A percentile compares a stretch with the other conserved stretches of the same genome.
Conservation (phyloP, 2,888 invertebrate species). For the Agrotis segetum region DNA sequence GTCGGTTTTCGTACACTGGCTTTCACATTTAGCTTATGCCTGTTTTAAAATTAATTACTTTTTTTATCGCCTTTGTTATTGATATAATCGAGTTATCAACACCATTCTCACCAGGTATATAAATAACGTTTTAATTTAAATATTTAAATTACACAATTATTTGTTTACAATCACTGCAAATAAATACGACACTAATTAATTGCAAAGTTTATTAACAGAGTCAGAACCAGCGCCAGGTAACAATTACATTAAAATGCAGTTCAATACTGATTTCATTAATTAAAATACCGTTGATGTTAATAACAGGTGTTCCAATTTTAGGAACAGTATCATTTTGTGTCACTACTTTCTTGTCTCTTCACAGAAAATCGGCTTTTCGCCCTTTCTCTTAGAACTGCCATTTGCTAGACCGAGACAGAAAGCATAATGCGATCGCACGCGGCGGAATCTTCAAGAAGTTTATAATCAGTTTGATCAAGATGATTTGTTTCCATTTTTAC, state of each 20-base stretch:
- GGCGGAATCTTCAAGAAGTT: too few relatives aligned
- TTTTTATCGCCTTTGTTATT: background rate
- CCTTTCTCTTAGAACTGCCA: too few relatives aligned
- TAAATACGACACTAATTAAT: slow-evolving; percentile 28
- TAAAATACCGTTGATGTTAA: background rate
- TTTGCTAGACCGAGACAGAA: too few relatives aligned
- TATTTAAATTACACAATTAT: background rate
- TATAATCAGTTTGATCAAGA: background rate
- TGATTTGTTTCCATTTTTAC: slow-evolving; percentile 1
- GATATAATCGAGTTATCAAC: background rate
- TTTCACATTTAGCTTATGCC: background rate
- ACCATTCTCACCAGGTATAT: background rate
- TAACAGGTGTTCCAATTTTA: background rate
- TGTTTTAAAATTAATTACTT: background rate
- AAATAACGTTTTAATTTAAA: background rate
- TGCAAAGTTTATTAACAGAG: slow-evolving; percentile 33
- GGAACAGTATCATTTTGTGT: background rate
- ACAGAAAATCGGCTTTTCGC: too few relatives aligned
- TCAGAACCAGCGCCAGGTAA: slow-evolving; percentile 46
- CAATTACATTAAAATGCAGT: background rate
- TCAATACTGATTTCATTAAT: background rate
- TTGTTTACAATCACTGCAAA: slow-evolving; percentile 2
- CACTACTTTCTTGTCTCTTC: too few relatives aligned
- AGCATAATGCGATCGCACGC: too few relatives aligned
- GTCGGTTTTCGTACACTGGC: too few relatives aligned